Conservation (phyloP, 2,888 invertebrate genomes). For the Cyclophora punctaria region DNA sequence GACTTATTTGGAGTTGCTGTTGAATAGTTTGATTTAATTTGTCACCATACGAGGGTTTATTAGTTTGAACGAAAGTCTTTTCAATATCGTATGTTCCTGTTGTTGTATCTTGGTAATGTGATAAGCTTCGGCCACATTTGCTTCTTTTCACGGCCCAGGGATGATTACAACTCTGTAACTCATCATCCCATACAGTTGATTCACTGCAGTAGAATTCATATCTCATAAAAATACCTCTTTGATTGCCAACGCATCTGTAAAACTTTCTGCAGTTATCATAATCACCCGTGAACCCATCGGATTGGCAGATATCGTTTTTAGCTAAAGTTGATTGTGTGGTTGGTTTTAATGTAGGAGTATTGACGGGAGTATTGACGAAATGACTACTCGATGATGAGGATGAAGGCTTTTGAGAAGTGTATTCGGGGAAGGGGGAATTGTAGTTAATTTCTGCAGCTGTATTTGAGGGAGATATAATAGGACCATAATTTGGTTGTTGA, state of each 20-base stretch:
- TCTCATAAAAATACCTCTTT: conserved; percentile 76
- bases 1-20: conserved; percentile 37
- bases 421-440: conserved; percentile 1
- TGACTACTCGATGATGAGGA: conserved; percentile 5
- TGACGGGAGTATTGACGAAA: background rate
- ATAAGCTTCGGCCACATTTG: conserved; percentile 42
- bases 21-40: conserved; percentile 22
- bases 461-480: background rate
- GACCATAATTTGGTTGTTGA: background rate
- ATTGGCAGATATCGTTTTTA: conserved; percentile 58
- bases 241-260: conserved; percentile 83
- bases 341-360: conserved; percentile 10
- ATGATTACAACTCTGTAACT: conserved; percentile 82
- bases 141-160: conserved; percentile 74
- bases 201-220: conserved; percentile 84
- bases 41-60: conserved; percentile 4
- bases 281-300: conserved; percentile 84
- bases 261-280: conserved; percentile 83
- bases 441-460: conserved; percentile 4
- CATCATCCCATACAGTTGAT: conserved; percentile 86
- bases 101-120: conserved; percentile 9
- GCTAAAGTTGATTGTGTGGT: conserved; percentile 10
- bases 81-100: background rate
- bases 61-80: conserved; percentile 4
- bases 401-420: conserved; percentile 15